These are phyloP conservation scores for Salticus scenicus DNA, from an alignment of 2,888 invertebrate genomes.

Conservation along the genomic window DNA sequence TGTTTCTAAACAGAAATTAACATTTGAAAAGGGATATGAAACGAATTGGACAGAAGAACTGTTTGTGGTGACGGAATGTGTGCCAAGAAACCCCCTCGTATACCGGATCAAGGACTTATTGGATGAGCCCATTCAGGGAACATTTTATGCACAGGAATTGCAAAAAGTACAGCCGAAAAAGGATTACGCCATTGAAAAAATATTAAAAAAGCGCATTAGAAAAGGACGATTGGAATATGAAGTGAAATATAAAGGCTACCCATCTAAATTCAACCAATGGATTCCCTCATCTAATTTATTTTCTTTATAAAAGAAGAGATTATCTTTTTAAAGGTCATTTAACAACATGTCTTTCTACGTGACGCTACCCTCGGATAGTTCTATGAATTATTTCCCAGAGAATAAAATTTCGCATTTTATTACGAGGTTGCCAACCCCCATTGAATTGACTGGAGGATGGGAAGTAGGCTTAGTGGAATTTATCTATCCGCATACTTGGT, in stretches of 20 bases:
- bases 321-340: not conserved
- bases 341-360: conserved; percentile 24
- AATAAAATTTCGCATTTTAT: too few relatives aligned
- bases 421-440: too few relatives aligned
- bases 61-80: conserved; percentile 21
- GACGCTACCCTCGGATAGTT: conserved; percentile 3
- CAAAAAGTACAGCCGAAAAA: conserved; percentile 26
- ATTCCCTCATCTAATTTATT: conserved; percentile 2
- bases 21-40: conserved; percentile 29
- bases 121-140: conserved; percentile 2
- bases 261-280: conserved; percentile 25
- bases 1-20: conserved; percentile 32
- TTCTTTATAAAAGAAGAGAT: conserved; percentile 22
- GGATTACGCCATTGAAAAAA: conserved; percentile 28
- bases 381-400: conserved; percentile 51
- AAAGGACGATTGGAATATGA: conserved; percentile 3
- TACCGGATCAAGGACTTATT: conserved; percentile 22
- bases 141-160: conserved; percentile 35
- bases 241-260: conserved; percentile 16
- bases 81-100: conserved; percentile 25
- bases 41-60: conserved; percentile 42
- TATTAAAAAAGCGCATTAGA: conserved; percentile 17
- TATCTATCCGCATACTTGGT: conserved; percentile 62
- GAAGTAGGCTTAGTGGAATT: conserved; percentile 71
- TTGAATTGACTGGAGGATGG: conserved; percentile 72